Evolutionary conservation across 37 sponge, comb jelly and placozoan genomes (phyloP), one percentile per base, ranked within the genome.

Genomic region (Theonella swinhoei): DNA sequence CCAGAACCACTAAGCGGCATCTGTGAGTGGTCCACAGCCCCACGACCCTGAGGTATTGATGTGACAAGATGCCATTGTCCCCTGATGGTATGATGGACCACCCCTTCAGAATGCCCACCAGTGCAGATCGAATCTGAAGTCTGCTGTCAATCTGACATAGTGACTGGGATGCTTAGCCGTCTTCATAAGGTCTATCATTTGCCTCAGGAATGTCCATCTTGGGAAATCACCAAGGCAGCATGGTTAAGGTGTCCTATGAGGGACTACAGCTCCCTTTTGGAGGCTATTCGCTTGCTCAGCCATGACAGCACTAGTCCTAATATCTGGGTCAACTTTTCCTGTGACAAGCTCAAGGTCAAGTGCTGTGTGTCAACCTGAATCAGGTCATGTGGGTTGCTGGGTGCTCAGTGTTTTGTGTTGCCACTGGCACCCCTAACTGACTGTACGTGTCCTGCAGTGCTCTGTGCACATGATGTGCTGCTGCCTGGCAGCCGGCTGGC

Each of bases 231-330:
- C 24, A 23, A 30, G 28, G 64, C 35, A 8, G 89, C 89, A 72
- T 83, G 84, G 5, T 83, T 41, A 31, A 83, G 73, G 24, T 62
- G 65, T 1, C 89, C 88, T 0, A 81, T 65, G 4, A 88, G 72
- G 23, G 76, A 83, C 0, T 66, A 62, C 32, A 83, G 73, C 62
- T 89, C 83, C 59, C 68, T 40, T 39, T 68, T 80, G 23, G 33
- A 1, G 58, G 80, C 70, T 0, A 33, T 1, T 41, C 72, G 71
- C 47, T 42, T 61, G 37, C 61, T 42, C 1, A 0, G 24, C 88
- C 81, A 87, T 0, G 29, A 33, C 30, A n/a, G 23, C 14, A 80
- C 19, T 7, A 68, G 70, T 30, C 24, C 40, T n/a, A 33, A 32
- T 9, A 87, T 62, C 5, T 63, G 40, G 22, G 33, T 3, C 41